Base-by-base conservation (phyloP, 2,797 vertebrate genomes). In the Liasis olivaceus region DNA sequence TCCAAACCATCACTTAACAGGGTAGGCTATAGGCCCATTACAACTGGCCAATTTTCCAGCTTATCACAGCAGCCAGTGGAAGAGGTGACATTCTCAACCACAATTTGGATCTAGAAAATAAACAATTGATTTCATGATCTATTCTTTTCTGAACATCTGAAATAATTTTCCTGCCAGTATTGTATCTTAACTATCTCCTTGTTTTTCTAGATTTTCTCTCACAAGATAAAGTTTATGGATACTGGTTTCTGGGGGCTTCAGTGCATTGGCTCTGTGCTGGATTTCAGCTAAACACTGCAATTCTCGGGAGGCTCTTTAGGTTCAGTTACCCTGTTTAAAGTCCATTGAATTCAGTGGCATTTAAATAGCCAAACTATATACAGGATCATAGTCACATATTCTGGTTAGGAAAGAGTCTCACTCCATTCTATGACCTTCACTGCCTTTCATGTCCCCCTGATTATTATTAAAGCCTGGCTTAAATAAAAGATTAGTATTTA, bases 41-140 rank as follows among this genome's bases (percentile, higher is more conserved):
- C 0, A 58, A 24, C 54, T 24, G 0, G 20, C 0, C 0, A 22
- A 36, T 2, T 2, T 24, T 72, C 64, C 85, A 8, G 88, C 0
- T 66, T n/a, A 0, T 0, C n/a, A 0, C 0, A 6, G 47, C 89
- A 90, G 31, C 42, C 77, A 89, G 15, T 62, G 85, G 54, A 14
- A 0, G 36, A 36, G 22, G 90, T 20, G 7, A 36, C n/a, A 51
- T 63, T 64, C 9, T 69, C 85, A 59, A 22, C 14, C 5, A 15
- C 72, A 26, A 60, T 7, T 36, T 63, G 63, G 88, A 90, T 58
- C 47, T 51, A 22, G 47, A 59, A 90, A 64, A 47, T 47, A 54
- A 72, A 28, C 5, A 81, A 60, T n/a, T n/a, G 51, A 15, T 14
- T 81, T 81, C 20, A 36, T 24, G 24, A 28, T 24, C 6, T 62